Evolutionary conservation across 1,140 invertebrate genomes (phyloP).

Genomic region (Cephus cinctus): DNA sequence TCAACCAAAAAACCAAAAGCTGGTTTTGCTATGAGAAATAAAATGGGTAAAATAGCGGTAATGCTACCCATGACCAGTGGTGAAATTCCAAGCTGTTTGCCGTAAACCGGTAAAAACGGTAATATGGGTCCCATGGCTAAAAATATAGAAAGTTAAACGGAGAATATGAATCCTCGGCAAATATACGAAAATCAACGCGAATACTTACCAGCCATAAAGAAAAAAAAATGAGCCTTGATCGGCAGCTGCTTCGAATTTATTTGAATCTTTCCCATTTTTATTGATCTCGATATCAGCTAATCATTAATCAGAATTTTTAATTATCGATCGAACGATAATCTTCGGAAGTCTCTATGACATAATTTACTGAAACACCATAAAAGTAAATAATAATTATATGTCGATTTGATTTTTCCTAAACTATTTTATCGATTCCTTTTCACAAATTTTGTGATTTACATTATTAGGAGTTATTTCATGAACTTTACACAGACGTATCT

Average conservation of each 20-base stretch:
- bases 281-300: constrained; percentile 1
- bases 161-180: not conserved
- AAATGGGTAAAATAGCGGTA: constrained; percentile 66
- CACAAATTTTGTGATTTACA: no score
- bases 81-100: constrained; percentile 73
- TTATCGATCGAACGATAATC: not conserved
- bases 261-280: constrained; percentile 55
- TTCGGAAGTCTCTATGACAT: not conserved
- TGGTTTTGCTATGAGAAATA: constrained; percentile 73
- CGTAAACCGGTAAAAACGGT: constrained; percentile 72
- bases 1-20: constrained; percentile 71
- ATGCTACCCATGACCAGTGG: constrained; percentile 71
- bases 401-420: no score
- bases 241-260: constrained; percentile 68
- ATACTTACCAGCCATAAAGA: constrained; percentile 75
- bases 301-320: not conserved
- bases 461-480: no score
- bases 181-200: no score
- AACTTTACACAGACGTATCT: no score
- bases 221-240: constrained; percentile 79
- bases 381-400: not conserved
- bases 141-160: constrained; percentile 30
- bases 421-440: no score
- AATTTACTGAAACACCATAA: not conserved
- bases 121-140: constrained; percentile 75